phyloP scores from a whole-genome alignment of 2,888 invertebrate species.

The Drosophila flavopinicola region DNA sequence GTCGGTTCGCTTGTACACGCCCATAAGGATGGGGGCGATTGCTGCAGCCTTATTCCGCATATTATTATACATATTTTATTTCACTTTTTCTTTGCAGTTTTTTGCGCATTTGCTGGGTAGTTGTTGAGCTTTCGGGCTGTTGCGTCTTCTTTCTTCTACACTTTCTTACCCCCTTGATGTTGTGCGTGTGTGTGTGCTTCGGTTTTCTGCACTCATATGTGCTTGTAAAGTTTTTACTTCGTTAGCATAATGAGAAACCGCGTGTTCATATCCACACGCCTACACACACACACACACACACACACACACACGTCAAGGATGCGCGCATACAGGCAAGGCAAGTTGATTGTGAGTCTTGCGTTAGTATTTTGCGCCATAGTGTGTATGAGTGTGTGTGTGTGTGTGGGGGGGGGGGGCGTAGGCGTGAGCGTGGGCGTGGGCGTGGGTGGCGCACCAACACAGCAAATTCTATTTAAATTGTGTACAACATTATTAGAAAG shows the following conservation, averaged over 20 bases:
- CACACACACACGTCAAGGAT: conserved; percentile 12
- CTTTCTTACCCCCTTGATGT: conserved; percentile 29
- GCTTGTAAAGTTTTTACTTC: conserved; percentile 82
- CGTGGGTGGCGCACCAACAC: conserved; percentile 31
- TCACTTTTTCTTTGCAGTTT: conserved; percentile 58
- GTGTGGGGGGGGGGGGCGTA: conserved; percentile 6
- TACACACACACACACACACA: conserved; percentile 21
- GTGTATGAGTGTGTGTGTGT: conserved; percentile 11
- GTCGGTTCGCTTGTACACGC: background rate
- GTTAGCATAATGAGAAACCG: conserved; percentile 83
- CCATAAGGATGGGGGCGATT: conserved; percentile 18
- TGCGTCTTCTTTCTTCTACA: conserved; percentile 46
- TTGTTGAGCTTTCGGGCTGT: conserved; percentile 51
- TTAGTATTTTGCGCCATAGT: conserved; percentile 58
- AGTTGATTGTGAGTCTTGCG: conserved; percentile 65
- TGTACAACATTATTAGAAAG: conserved; percentile 84
- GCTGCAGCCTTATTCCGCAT: conserved; percentile 66
- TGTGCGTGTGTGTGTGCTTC: conserved; percentile 14
- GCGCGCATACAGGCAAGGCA: conserved; percentile 37
- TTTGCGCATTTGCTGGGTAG: conserved; percentile 49
- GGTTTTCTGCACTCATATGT: conserved; percentile 65
- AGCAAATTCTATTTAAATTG: conserved; percentile 83
- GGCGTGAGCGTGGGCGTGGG: background rate
- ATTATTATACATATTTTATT: conserved; percentile 75
- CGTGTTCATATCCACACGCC: conserved; percentile 74